A percentile compares a stretch with the other conserved stretches of the same genome.
phyloP scores from a whole-genome alignment of 2,888 invertebrate genomes.

The Lepidocyrtoides sp. region DNA sequence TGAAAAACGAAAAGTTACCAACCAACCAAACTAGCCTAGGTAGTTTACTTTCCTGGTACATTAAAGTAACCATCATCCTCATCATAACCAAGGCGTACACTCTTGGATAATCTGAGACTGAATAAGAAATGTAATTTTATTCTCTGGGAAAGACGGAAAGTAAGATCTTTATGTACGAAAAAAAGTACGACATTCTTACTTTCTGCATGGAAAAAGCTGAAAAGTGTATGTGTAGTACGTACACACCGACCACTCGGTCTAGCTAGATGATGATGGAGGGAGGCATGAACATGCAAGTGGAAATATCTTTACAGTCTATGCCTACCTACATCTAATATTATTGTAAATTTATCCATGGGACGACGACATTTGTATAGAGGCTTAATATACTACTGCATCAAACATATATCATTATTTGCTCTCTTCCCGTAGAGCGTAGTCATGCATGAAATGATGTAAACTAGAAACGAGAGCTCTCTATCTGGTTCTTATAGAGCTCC shows the following conservation, averaged over 20 bases:
- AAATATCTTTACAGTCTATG: too few species aligned
- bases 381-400: neutral
- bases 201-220: neutral
- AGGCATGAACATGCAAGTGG: too few species aligned
- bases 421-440: constrained; percentile 41
- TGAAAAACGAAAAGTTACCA: constrained; percentile 22
- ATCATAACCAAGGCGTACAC: too few species aligned
- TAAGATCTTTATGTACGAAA: constrained; percentile 5
- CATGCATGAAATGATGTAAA: constrained; percentile 71
- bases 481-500: neutral
- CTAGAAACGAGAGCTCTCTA: constrained; percentile 28
- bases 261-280: too few species aligned
- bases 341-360: too few species aligned
- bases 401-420: constrained; percentile 61
- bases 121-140: constrained; percentile 45
- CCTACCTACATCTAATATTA: too few species aligned
- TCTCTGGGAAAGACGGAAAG: neutral
- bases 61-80: neutral
- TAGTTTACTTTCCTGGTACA: neutral
- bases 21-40: too few species aligned
- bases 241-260: too few species aligned
- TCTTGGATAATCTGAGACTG: constrained; percentile 13
- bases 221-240: neutral
- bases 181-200: neutral
- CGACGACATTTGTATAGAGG: too few species aligned